phyloP scores from a whole-genome alignment of 2,113 vertebrate species.

The Plectropomus leopardus region DNA sequence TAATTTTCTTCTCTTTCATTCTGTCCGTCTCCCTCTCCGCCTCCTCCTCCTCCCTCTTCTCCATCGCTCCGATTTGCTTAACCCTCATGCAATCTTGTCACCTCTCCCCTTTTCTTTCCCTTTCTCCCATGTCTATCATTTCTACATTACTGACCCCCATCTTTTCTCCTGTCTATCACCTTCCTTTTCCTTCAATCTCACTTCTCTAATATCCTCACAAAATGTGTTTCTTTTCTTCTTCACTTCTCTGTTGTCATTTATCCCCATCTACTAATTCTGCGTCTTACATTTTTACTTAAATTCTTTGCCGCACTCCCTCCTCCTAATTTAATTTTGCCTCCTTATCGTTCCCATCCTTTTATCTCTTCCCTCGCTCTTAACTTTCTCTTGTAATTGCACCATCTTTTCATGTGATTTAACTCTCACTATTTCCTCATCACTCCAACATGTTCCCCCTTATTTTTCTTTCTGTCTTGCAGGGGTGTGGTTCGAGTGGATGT shows the following conservation, averaged over 20 bases:
- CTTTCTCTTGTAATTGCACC: background rate
- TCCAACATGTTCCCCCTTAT: background rate
- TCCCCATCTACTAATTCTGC: slow-evolving; percentile 6
- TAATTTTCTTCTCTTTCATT: slow-evolving; percentile 38
- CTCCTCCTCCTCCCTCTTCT: background rate
- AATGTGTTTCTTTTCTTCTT: background rate
- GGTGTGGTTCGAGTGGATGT: slow-evolving; percentile 96
- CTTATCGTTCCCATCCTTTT: slow-evolving; percentile 9
- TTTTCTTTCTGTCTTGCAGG: slow-evolving; percentile 75
- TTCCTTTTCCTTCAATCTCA: background rate
- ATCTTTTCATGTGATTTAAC: background rate
- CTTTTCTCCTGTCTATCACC: background rate
- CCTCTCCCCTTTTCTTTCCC: background rate
- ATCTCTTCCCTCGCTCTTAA: background rate
- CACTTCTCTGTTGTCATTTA: background rate
- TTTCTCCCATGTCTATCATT: background rate
- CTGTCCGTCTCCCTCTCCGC: slow-evolving; percentile 14
- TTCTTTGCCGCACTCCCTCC: background rate
- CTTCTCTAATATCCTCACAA: background rate
- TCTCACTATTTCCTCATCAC: background rate
- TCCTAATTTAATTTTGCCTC: background rate
- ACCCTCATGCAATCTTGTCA: background rate
- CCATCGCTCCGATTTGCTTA: background rate
- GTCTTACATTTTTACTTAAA: background rate
- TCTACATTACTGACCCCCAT: background rate